phyloP scores from a whole-genome alignment of 2,888 invertebrate species.

The Theristus sp. region DNA sequence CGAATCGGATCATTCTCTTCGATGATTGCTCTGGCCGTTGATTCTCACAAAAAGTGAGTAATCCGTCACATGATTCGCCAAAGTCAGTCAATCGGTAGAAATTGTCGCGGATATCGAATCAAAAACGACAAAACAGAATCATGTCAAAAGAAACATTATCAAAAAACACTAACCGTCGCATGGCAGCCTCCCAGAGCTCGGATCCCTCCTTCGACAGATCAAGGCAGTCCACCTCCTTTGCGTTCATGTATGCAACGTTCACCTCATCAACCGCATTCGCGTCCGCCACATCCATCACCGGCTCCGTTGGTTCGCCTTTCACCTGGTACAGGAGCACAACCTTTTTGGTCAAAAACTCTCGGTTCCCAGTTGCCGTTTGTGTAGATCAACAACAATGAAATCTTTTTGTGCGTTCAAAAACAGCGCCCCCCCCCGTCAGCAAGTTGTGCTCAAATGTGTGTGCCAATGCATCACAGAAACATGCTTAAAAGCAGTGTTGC shows the following conservation, averaged over 20 bases:
- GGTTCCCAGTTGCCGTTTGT: background rate
- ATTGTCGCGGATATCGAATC: too few species aligned
- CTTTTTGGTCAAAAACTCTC: background rate
- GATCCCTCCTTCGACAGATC: slow-evolving; percentile 84
- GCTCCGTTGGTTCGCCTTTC: background rate
- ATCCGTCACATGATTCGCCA: background rate
- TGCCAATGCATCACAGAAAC: too few species aligned
- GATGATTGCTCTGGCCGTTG: background rate
- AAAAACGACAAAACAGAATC: background rate
- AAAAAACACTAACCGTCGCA: slow-evolving; percentile 44
- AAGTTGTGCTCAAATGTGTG: too few species aligned
- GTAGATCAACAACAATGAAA: too few species aligned
- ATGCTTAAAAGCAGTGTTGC: too few species aligned
- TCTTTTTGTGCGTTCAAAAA: too few species aligned
- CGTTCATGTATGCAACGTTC: slow-evolving; percentile 88
- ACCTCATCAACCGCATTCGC: slow-evolving; percentile 31
- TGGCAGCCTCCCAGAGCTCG: slow-evolving; percentile 93
- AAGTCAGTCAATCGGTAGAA: too few species aligned
- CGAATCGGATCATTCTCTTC: too few species aligned
- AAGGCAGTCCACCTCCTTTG: slow-evolving; percentile 91
- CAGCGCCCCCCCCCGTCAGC: background rate
- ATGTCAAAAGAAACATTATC: background rate
- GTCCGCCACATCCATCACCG: background rate
- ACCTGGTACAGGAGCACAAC: background rate
- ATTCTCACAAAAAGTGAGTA: background rate